Conservation (phyloP, 2,797 vertebrate genomes). For the Sebastes vulpes region DNA sequence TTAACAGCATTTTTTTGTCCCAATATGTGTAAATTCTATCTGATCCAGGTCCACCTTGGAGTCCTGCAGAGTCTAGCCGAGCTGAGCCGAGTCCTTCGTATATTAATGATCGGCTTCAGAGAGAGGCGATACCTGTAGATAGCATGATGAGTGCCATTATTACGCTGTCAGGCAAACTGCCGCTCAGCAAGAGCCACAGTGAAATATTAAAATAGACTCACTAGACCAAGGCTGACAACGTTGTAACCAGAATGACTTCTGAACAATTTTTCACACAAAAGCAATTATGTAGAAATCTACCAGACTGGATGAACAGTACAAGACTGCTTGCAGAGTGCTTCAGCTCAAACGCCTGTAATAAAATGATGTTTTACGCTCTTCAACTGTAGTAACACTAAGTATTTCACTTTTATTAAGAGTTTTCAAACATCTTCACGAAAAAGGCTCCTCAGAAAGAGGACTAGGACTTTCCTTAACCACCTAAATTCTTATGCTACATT, state of each 20-base stretch:
- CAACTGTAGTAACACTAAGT: not conserved
- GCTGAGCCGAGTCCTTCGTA: conserved; percentile 7
- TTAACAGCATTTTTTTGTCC: not conserved
- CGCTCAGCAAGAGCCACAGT: conserved; percentile 31
- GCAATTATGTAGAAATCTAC: conserved; percentile 27
- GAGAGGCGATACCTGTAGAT: conserved; percentile 39
- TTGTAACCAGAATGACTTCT: conserved; percentile 39
- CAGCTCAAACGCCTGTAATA: not conserved
- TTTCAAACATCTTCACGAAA: conserved; percentile 2
- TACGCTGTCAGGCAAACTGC: conserved; percentile 29
- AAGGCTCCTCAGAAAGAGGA: not conserved
- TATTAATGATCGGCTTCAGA: conserved; percentile 43
- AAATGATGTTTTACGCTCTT: not conserved
- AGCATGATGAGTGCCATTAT: conserved; percentile 50
- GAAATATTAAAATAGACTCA: conserved; percentile 49
- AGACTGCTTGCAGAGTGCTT: conserved; percentile 3
- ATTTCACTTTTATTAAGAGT: too few relatives aligned
- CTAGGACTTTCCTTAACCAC: not conserved
- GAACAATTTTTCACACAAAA: conserved; percentile 35
- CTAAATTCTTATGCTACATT: too few relatives aligned
- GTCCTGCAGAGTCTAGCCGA: not conserved
- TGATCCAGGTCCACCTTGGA: not conserved
- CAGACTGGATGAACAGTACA: conserved; percentile 9
- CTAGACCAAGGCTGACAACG: conserved; percentile 28
- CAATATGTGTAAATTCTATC: not conserved